Evolutionary conservation across 2,888 invertebrate genomes (phyloP), one percentile per base, ranked within the genome.

Genomic region (Melipona beecheii): DNA sequence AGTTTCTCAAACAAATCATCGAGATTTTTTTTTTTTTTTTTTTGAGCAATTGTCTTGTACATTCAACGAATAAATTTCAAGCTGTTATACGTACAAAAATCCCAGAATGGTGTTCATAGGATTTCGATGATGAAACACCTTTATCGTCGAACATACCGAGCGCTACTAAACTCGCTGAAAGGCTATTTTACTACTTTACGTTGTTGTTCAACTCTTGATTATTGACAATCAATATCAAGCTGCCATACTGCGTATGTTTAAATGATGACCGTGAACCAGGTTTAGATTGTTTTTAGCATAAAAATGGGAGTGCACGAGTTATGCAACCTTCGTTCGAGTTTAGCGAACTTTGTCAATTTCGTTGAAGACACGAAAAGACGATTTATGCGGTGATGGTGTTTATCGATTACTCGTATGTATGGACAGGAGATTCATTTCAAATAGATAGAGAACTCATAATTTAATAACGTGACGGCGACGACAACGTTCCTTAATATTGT

Each of bases 171-270:
- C 85, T 77, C 81, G 84, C 75, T 85, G 85, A 86, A 88, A 89
- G 74, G 66, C 36, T 75, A 77, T 75, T 87, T 82, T 82, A 69
- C 36, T 75, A 77, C 77, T 87, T 82, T 82, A 78, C 87, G 60
- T 84, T 87, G 70, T 84, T 86, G 83, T 83, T 85, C 78, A 82
- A 84, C 78, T 74, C 83, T 91, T 91, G 91, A 91, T 91, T 91
- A 91, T 92, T 90, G 91, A 91, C 91, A 91, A 93, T 93, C 93
- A 84, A 93, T 93, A 93, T 80, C 81, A 71, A 69, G 83, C 84
- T 69, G 43, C 64, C 64, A 73, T 65, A 74, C n/a, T 68, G 64
- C 36, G 75, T 80, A 80, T 74, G 77, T 77, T 83, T 80, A 76
- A 85, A 75, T 70, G 70, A 74, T 60, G 86, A 81, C 85, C 87